phyloP scores from a whole-genome alignment of 1,140 invertebrate genomes.

The Archivesica marissinica region DNA sequence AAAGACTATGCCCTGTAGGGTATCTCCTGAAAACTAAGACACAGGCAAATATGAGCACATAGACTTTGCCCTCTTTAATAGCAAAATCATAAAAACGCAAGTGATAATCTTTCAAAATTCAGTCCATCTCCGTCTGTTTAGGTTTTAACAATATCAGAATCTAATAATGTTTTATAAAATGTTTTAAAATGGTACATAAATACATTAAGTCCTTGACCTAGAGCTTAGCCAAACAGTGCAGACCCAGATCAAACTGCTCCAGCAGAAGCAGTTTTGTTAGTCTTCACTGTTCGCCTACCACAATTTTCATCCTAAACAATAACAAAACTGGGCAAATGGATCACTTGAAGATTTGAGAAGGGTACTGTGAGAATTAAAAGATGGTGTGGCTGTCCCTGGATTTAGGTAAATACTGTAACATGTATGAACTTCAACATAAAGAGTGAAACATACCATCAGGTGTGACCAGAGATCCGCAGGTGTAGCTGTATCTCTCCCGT shows the following conservation, averaged over 20 bases:
- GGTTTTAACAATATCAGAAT: not conserved
- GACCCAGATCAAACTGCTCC: too few species aligned
- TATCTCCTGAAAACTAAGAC: constrained; percentile 46
- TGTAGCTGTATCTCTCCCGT: constrained; percentile 52
- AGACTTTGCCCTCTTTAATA: too few species aligned
- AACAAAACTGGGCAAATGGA: not conserved
- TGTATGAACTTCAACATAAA: too few species aligned
- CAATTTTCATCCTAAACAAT: not conserved
- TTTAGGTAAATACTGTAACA: too few species aligned
- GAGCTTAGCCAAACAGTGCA: too few species aligned
- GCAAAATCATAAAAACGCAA: too few species aligned
- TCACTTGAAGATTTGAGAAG: not conserved
- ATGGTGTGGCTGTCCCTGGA: too few species aligned
- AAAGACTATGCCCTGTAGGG: constrained; percentile 29
- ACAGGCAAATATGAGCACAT: too few species aligned
- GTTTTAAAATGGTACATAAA: not conserved
- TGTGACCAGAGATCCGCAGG: constrained; percentile 61
- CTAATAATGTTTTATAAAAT: not conserved
- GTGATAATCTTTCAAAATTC: not conserved
- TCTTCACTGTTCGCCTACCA: too few species aligned
- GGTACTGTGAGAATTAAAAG: too few species aligned
- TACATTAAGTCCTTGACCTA: not conserved
- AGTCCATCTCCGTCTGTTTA: too few species aligned
- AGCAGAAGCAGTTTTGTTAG: too few species aligned
- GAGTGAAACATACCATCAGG: constrained; percentile 52